Percentiles rank a stretch among this genome's conserved stretches.
phyloP scores from a whole-genome alignment of 1,140 invertebrate genomes.

The Cydia fagiglandana region DNA sequence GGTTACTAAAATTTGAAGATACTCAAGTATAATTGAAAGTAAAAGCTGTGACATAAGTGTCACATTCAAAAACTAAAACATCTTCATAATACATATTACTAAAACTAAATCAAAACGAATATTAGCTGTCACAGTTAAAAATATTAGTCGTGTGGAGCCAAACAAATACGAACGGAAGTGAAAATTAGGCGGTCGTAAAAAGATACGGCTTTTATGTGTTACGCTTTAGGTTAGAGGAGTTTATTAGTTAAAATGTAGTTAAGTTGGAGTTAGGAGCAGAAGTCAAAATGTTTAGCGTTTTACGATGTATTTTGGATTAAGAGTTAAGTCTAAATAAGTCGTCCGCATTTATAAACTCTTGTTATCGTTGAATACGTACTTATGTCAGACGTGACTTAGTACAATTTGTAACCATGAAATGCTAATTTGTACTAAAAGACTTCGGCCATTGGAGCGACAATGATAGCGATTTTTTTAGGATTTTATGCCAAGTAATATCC shows the following conservation, averaged over 20 bases:
- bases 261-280: neutral
- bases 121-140: slow-evolving; percentile 31
- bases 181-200: slow-evolving; percentile 28
- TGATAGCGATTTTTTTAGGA: no score
- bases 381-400: no score
- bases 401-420: no score
- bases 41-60: neutral
- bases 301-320: neutral
- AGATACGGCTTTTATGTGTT: slow-evolving; percentile 1
- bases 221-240: slow-evolving; percentile 16
- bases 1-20: no score
- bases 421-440: no score
- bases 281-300: neutral
- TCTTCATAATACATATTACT: slow-evolving; percentile 12
- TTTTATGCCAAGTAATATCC: no score
- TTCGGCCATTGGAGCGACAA: no score
- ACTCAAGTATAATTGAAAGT: no score
- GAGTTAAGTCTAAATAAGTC: neutral
- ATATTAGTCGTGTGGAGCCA: slow-evolving; percentile 10
- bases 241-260: neutral
- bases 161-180: slow-evolving; percentile 19
- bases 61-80: neutral
- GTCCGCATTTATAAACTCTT: no score
- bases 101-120: slow-evolving; percentile 16
- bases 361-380: no score